Evolutionary conservation across 2,113 vertebrate species (phyloP).

Genomic region (Paramormyrops kingsleyae): DNA sequence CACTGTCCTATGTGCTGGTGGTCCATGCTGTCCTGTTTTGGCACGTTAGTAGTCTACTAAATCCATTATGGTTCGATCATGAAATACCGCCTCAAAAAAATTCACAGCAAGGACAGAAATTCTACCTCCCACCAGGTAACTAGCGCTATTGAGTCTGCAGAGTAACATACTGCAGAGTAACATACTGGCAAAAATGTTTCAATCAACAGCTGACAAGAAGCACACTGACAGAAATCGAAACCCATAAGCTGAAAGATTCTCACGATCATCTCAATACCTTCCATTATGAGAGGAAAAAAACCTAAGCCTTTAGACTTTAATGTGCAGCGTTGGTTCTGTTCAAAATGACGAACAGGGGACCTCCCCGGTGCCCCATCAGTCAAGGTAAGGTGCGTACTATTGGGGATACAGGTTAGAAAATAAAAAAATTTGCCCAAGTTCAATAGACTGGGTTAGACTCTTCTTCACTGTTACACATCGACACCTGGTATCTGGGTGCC

Average conservation of each 20-base stretch:
- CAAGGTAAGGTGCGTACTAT: neutral
- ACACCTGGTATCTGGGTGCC: neutral
- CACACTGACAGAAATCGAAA: conserved; percentile 21
- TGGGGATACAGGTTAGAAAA: neutral
- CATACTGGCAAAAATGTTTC: neutral
- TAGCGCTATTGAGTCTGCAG: neutral
- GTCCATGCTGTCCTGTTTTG: neutral
- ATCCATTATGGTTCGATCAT: neutral
- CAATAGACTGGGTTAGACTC: neutral
- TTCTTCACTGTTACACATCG: neutral
- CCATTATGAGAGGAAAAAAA: neutral
- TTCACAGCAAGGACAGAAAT: neutral
- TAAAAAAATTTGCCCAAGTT: neutral
- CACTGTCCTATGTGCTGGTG: neutral
- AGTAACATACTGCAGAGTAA: conserved; percentile 10
- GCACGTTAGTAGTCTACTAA: neutral
- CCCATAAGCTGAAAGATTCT: neutral
- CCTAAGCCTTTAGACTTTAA: neutral
- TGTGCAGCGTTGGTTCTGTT: neutral
- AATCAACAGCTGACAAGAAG: conserved; percentile 13
- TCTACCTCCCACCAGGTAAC: neutral
- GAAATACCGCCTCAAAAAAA: neutral
- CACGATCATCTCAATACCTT: neutral
- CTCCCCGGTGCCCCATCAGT: neutral
- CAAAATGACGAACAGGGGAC: neutral